Base-by-base conservation (phyloP, 2,888 invertebrate species). In the Schizaphis graminum region DNA sequence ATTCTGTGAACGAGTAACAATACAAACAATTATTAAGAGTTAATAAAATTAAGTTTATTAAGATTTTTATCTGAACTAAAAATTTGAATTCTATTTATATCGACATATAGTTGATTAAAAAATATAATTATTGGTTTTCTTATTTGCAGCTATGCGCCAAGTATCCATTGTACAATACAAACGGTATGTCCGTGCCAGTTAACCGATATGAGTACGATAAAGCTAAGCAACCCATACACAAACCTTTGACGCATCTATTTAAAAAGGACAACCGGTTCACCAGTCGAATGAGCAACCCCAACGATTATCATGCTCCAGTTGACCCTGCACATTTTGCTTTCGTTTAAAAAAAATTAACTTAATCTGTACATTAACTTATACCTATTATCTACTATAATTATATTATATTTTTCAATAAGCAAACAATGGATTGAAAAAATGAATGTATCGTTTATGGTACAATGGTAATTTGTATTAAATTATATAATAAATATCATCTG, bases 221-320 rank as follows among this genome's bases (percentile, higher is more conserved):
- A 90, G 57, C 57, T 41, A 94, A 91, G 67, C 94, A 94, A 53
- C 28, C 91, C 0, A 44, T 90, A 5, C 94, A 94, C n/a, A 94
- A 94, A 21, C 57, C 90, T 41, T 86, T 91, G 67, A 87, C 26
- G 3, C 28, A 91, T 86, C 11, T 91, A 8, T 94, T 94, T 26
- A 94, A 87, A 86, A 94, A 91, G 26, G 90, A 94, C 41, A 91
- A 28, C 21, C 47, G 94, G 5, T 94, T 94, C 44, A 94, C 94
- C 21, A 67, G 49, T 67, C 61, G 61, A 21, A 90, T 93, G 89
- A 85, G 89, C 47, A 21, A 93, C 35, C 89, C 35, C 11, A 61
- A 90, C 26, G 89, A 93, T 85, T 57, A 89, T 35, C 89, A 90
- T 21, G 84, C 57, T 85, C 89, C 85, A 57, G 89, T 93, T n/a